These are phyloP conservation scores for Eulemur mongoz DNA, from an alignment of 2,797 vertebrate species.

Conservation along the genomic window DNA sequence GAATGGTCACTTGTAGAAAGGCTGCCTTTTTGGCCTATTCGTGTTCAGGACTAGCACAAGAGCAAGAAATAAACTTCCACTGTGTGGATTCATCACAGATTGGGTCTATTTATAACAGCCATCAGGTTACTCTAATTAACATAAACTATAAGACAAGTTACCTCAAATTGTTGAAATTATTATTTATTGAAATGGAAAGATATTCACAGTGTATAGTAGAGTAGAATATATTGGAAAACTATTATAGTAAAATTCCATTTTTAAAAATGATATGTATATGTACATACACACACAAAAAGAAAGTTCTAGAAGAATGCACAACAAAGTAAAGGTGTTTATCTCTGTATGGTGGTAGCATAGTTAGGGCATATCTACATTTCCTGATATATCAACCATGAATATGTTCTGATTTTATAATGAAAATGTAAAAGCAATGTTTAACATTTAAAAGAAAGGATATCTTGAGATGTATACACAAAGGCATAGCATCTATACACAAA, in stretches of 20 bases:
- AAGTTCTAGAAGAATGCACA: slow-evolving; percentile 9
- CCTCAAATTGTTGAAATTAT: not conserved
- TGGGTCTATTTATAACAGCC: not conserved
- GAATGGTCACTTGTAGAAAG: not conserved
- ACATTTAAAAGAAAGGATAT: not conserved
- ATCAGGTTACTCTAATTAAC: not conserved
- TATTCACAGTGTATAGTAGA: not conserved
- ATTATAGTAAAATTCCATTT: not conserved
- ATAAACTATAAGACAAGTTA: not conserved
- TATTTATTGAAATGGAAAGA: slow-evolving; percentile 21
- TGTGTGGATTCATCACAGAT: not conserved
- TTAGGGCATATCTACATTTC: slow-evolving; percentile 3
- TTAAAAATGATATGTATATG: not conserved
- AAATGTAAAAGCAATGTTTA: not conserved
- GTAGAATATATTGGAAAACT: slow-evolving; percentile 5
- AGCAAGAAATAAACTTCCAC: not conserved
- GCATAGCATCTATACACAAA: not conserved
- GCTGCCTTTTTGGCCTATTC: not conserved
- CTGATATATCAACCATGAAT: not conserved
- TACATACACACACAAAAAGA: not conserved
- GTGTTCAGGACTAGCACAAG: not conserved
- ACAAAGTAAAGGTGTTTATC: not conserved
- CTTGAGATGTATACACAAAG: not conserved
- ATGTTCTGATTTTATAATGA: not conserved
- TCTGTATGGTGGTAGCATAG: not conserved